phyloP scores from a whole-genome alignment of 2,113 vertebrate species.

The Chlamydotis undulata region DNA sequence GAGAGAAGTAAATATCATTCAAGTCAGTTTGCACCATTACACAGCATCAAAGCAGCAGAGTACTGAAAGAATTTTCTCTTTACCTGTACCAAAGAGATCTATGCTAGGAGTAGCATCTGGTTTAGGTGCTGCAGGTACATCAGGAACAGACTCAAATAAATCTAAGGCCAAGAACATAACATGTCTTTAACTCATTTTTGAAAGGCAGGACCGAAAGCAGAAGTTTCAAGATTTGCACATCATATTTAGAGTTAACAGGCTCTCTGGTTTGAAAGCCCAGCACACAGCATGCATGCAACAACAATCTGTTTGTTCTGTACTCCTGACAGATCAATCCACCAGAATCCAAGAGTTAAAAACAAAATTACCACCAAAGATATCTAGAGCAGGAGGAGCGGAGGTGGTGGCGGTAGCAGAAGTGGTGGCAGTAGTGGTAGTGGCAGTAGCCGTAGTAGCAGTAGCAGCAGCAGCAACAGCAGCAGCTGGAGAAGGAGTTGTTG shows the following conservation, averaged over 20 bases:
- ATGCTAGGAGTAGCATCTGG: slow-evolving; percentile 95
- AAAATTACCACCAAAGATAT: slow-evolving; percentile 99
- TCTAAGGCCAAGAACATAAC: slow-evolving; percentile 97
- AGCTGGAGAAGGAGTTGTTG: slow-evolving; percentile 86
- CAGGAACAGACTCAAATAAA: slow-evolving; percentile 97
- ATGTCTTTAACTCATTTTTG: slow-evolving; percentile 68
- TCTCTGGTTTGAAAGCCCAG: slow-evolving; percentile 46
- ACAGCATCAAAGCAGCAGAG: slow-evolving; percentile 61
- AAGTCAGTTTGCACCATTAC: slow-evolving; percentile 43
- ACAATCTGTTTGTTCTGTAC: neutral
- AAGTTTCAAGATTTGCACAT: slow-evolving; percentile 4
- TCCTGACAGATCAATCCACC: slow-evolving; percentile 57
- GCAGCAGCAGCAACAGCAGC: slow-evolving; percentile 72
- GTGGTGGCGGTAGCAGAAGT: slow-evolving; percentile 75
- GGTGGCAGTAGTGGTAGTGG: slow-evolving; percentile 69
- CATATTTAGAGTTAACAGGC: neutral
- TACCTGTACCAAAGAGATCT: slow-evolving; percentile 99
- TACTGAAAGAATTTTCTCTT: slow-evolving; percentile 62
- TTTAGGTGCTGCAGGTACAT: slow-evolving; percentile 90
- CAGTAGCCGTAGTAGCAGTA: slow-evolving; percentile 67
- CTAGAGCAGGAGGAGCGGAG: slow-evolving; percentile 88
- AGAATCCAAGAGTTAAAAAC: slow-evolving; percentile 67
- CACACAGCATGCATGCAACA: slow-evolving; percentile 62
- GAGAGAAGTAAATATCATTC: slow-evolving; percentile 61
- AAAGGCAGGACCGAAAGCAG: slow-evolving; percentile 15